phyloP scores from a whole-genome alignment of 2,113 vertebrate species.

The Melanerpes formicivorus region DNA sequence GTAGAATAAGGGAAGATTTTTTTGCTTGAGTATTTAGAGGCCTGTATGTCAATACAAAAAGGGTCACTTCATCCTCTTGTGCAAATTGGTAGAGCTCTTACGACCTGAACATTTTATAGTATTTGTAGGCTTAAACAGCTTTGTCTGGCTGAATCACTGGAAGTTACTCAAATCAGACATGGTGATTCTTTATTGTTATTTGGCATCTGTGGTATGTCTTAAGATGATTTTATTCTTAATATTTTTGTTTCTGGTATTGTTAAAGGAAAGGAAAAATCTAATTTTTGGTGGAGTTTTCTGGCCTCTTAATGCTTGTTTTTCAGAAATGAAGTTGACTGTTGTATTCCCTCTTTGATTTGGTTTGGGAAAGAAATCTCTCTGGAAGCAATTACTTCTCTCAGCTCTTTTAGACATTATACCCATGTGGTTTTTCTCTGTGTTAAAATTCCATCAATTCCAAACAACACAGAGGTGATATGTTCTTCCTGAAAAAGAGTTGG shows the following conservation, averaged over 20 bases:
- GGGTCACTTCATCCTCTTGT: neutral
- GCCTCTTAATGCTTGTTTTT: conserved; percentile 12
- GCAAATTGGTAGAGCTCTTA: neutral
- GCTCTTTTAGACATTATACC: neutral
- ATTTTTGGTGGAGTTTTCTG: conserved; percentile 13
- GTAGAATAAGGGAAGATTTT: neutral
- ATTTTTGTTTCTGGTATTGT: neutral
- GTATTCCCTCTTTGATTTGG: neutral
- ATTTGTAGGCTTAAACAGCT: neutral
- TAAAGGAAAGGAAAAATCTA: neutral
- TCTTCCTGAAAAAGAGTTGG: neutral
- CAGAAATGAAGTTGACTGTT: conserved; percentile 1
- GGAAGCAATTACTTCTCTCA: conserved; percentile 52
- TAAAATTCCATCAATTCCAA: conserved; percentile 44
- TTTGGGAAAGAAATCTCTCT: conserved; percentile 41
- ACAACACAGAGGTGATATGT: neutral
- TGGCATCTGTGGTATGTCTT: conserved; percentile 1
- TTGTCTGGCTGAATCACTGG: neutral
- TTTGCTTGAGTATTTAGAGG: neutral
- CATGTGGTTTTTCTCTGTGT: conserved; percentile 16
- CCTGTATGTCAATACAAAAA: neutral
- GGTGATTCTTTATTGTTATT: conserved; percentile 7
- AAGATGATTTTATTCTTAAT: neutral
- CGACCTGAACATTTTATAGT: neutral
- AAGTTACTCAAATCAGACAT: neutral